Percentiles rank a stretch among this genome's conserved stretches.
Conservation (phyloP, 2,113 vertebrate genomes). For the Indri indri region DNA sequence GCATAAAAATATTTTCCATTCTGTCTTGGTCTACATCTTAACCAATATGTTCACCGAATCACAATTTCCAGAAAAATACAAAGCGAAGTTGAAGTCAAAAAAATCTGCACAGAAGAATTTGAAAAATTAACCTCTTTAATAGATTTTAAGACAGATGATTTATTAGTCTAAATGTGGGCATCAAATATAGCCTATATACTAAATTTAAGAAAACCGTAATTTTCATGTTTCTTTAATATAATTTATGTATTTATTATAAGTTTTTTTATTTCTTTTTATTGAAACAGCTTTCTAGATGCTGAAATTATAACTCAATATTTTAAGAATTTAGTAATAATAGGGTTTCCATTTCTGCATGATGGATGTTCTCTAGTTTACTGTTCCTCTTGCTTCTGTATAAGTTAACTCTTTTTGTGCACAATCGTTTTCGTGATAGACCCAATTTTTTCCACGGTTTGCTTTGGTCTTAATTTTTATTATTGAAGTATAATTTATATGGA, state of each 20-base stretch:
- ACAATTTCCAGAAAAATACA: neutral
- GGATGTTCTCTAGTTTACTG: neutral
- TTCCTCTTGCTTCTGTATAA: neutral
- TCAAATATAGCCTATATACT: neutral
- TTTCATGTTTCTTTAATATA: neutral
- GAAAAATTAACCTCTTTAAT: neutral
- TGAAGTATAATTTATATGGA: neutral
- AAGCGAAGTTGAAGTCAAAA: neutral
- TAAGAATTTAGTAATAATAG: neutral
- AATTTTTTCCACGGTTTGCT: neutral
- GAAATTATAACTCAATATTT: slow-evolving; percentile 26
- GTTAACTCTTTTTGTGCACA: neutral
- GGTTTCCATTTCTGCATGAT: neutral
- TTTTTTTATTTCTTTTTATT: neutral
- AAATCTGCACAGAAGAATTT: neutral
- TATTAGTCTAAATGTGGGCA: neutral
- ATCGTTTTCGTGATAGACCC: neutral
- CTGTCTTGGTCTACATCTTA: neutral
- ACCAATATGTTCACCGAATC: neutral
- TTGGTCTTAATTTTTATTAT: neutral
- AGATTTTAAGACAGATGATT: neutral
- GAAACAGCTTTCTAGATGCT: neutral
- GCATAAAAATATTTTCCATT: neutral
- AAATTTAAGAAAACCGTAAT: neutral
- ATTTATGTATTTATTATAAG: neutral